A percentile compares a stretch with the other conserved stretches of the same genome.
phyloP scores from a whole-genome alignment of 2,113 vertebrate genomes.

The Myrmecobius fasciatus region DNA sequence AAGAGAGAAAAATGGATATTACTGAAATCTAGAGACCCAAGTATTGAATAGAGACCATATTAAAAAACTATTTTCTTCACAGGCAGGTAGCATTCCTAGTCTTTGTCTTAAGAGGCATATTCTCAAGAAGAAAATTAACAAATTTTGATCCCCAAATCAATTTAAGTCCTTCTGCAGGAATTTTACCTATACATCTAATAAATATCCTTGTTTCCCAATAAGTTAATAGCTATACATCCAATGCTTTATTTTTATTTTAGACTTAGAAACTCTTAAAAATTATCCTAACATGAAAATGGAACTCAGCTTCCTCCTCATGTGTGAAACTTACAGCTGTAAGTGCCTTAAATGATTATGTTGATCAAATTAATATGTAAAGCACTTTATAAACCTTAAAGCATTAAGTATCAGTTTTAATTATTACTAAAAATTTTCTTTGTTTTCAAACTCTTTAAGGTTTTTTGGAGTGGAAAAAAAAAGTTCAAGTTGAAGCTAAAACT shows the following conservation, averaged over 20 bases:
- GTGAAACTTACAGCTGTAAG: not conserved
- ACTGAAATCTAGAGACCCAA: not conserved
- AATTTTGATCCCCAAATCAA: not conserved
- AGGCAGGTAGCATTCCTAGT: not conserved
- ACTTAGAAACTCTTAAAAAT: not conserved
- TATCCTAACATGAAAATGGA: not conserved
- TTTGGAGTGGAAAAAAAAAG: not conserved
- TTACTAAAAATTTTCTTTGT: not conserved
- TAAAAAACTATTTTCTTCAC: not conserved
- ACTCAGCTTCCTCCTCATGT: not conserved
- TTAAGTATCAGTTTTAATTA: not conserved
- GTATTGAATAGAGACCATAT: not conserved
- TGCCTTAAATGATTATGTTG: not conserved
- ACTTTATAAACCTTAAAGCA: not conserved
- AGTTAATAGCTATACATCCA: not conserved
- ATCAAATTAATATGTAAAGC: not conserved
- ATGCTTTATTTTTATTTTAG: not conserved
- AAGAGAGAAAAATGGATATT: not conserved
- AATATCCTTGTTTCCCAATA: not conserved
- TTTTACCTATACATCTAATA: not conserved
- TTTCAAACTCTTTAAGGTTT: no score
- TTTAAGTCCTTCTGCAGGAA: not conserved
- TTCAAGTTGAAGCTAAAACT: not conserved
- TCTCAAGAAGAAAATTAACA: not conserved
- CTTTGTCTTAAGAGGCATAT: not conserved